These are phyloP conservation scores for Hippopotamus amphibius DNA, from an alignment of 2,113 vertebrate species.

Conservation along the genomic window DNA sequence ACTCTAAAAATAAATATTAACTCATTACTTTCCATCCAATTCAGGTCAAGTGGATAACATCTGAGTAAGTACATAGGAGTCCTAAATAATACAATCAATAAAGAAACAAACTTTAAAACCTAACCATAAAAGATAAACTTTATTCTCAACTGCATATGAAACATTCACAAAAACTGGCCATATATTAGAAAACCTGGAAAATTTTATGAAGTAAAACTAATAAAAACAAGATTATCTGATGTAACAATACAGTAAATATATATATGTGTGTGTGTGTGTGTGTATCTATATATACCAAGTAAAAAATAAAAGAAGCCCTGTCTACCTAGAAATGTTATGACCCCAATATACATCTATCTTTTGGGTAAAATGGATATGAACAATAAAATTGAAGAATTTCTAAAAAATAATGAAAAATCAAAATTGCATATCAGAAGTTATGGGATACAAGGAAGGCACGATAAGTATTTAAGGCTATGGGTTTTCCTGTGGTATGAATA, in stretches of 20 bases:
- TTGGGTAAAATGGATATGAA: background rate
- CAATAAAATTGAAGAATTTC: background rate
- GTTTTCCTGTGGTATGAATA: background rate
- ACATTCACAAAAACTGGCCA: background rate
- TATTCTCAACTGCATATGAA: background rate
- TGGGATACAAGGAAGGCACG: background rate
- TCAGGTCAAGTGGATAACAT: background rate
- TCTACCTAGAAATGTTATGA: background rate
- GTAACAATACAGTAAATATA: background rate
- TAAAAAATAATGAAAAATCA: background rate
- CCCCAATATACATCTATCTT: background rate
- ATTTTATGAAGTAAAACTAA: background rate
- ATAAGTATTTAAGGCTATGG: background rate
- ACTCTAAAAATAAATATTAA: background rate
- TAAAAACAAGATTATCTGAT: background rate
- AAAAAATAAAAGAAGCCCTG: background rate
- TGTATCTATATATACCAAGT: no score
- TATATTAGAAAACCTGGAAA: background rate
- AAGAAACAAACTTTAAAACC: background rate
- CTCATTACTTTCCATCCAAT: background rate
- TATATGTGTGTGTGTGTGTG: no score
- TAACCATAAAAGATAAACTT: background rate
- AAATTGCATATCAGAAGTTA: background rate
- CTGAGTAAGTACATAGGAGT: background rate
- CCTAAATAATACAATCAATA: background rate